phyloP scores from a whole-genome alignment of 2,797 vertebrate species.

The Ambastaia sidthimunki region DNA sequence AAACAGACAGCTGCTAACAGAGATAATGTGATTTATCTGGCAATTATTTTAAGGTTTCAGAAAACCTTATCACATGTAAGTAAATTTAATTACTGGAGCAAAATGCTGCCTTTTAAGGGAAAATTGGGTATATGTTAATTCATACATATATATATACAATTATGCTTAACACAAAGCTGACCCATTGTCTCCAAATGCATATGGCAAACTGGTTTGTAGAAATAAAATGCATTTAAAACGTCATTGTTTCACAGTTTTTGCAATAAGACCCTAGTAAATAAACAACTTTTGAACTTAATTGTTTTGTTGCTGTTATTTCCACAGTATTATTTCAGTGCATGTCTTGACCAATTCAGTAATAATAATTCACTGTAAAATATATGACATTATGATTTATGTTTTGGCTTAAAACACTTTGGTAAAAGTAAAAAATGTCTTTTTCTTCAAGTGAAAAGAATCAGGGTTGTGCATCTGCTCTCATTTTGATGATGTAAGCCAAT shows the following conservation, averaged over 20 bases:
- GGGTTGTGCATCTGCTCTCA: neutral
- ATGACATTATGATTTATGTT: slow-evolving; percentile 37
- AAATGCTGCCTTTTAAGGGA: neutral
- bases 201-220: neutral
- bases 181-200: neutral
- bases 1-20: neutral
- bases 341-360: slow-evolving; percentile 10
- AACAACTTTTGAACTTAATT: neutral
- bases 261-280: neutral
- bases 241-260: neutral
- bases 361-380: neutral
- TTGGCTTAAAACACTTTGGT: slow-evolving; percentile 3
- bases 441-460: neutral
- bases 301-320: neutral
- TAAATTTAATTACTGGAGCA: neutral
- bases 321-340: neutral
- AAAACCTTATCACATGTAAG: neutral
- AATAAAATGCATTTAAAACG: neutral
- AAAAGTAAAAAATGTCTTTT: slow-evolving; percentile 9
- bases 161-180: neutral
- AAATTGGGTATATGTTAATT: neutral
- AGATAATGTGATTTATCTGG: neutral
- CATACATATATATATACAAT: no score
- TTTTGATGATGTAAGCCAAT: slow-evolving; percentile 41
- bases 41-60: neutral